Conservation (phyloP, 2,888 invertebrate species). For the Pemphredon lugubris region DNA sequence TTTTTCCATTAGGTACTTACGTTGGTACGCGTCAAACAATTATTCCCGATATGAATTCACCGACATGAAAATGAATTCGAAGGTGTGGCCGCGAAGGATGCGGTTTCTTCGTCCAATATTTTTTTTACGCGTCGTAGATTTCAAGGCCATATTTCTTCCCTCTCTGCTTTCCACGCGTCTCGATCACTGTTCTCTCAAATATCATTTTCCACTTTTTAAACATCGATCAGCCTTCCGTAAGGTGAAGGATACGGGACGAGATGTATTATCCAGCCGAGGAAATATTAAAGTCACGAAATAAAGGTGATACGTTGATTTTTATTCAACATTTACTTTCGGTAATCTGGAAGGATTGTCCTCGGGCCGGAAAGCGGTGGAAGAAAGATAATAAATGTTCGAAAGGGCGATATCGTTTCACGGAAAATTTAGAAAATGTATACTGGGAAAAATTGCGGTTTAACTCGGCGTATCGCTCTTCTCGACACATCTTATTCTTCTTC, state of each 20-base stretch:
- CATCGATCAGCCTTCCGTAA: conserved; percentile 20
- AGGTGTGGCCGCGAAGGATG: too few species aligned
- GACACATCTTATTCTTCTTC: not conserved
- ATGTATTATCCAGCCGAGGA: not conserved
- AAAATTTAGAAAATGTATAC: conserved; percentile 12
- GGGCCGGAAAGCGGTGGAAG: conserved; percentile 1
- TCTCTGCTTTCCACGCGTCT: not conserved
- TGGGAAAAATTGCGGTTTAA: conserved; percentile 13
- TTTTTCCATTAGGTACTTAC: too few species aligned
- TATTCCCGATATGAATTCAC: too few species aligned
- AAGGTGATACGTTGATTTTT: conserved; percentile 38
- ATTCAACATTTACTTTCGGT: conserved; percentile 41
- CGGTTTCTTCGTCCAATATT: too few species aligned
- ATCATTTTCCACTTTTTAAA: conserved; percentile 39
- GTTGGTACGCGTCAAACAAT: too few species aligned
- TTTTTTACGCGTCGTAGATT: too few species aligned
- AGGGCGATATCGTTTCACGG: not conserved
- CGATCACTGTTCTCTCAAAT: conserved; percentile 3
- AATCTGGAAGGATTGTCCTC: not conserved
- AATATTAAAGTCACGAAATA: conserved; percentile 24
- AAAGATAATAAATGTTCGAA: conserved; percentile 31
- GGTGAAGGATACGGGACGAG: not conserved
- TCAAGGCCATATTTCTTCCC: too few species aligned
- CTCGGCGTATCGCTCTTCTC: not conserved
- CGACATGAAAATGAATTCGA: too few species aligned